These are phyloP conservation scores for Orchestia grillus DNA, from an alignment of 1,140 invertebrate species.

Conservation along the genomic window DNA sequence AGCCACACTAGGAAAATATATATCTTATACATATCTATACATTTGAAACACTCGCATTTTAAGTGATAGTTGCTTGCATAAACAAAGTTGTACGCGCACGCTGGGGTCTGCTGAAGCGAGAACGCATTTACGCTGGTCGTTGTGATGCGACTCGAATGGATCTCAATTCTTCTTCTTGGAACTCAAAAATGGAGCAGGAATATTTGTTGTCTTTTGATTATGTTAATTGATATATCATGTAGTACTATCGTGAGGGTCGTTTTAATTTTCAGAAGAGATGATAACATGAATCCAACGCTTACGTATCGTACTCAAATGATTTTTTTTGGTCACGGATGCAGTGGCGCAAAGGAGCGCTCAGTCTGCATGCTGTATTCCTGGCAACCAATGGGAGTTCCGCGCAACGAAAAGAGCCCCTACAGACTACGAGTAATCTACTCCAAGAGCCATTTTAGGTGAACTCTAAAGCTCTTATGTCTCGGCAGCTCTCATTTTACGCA, in stretches of 20 bases:
- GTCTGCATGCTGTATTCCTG: not conserved
- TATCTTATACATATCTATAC: no score
- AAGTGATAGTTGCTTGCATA: not conserved
- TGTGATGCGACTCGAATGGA: not conserved
- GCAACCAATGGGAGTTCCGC: not conserved
- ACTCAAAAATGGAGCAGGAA: not conserved
- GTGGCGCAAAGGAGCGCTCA: not conserved
- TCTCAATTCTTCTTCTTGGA: not conserved
- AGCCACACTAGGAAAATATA: no score
- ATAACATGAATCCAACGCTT: not conserved
- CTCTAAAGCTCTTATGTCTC: not conserved
- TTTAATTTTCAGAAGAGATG: not conserved
- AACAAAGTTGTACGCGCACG: not conserved
- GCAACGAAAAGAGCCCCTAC: not conserved
- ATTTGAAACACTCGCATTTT: not conserved
- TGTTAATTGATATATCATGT: no score
- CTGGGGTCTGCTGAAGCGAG: not conserved
- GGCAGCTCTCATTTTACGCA: conserved; percentile 47
- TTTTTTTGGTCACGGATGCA: not conserved
- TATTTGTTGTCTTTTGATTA: not conserved
- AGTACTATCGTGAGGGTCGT: not conserved
- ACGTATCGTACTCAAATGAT: not conserved
- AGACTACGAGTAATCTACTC: not conserved
- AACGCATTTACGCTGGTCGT: not conserved
- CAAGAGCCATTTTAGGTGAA: conserved; percentile 39